Conservation (phyloP, 2,888 invertebrate species). For the Mystacides longicornis region DNA sequence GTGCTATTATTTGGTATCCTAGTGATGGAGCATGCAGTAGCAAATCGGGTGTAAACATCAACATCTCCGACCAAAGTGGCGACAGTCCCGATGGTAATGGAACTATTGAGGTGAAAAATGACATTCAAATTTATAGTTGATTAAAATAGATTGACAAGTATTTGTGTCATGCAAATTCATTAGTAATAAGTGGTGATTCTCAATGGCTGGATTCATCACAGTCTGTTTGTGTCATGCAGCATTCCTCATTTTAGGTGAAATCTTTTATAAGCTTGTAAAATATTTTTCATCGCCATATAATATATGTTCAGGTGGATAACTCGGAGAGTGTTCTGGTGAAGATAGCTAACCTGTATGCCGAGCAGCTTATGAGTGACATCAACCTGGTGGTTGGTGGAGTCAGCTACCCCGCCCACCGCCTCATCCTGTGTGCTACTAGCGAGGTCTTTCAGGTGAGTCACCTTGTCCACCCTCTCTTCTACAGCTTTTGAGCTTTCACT, state of each 20-base stretch:
- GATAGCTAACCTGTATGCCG: slow-evolving; percentile 75
- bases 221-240: not conserved
- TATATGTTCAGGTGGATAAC: slow-evolving; percentile 69
- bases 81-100: not conserved
- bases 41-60: not conserved
- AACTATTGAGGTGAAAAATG: not conserved
- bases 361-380: slow-evolving; percentile 85
- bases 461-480: no score
- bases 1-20: no score
- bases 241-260: no score
- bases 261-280: no score
- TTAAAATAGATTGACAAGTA: not conserved
- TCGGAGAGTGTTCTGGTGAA: slow-evolving; percentile 73
- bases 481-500: no score
- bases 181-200: not conserved
- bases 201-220: not conserved
- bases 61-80: not conserved
- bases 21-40: no score
- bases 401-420: slow-evolving; percentile 80
- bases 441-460: slow-evolving; percentile 82
- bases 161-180: not conserved
- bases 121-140: no score
- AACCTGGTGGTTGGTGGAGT: slow-evolving; percentile 74
- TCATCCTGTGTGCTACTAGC: slow-evolving; percentile 88
- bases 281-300: no score